Evolutionary conservation across 2,888 invertebrate species (phyloP), one percentile per base, ranked within the genome.

Genomic region (Sepiola atlantica): DNA sequence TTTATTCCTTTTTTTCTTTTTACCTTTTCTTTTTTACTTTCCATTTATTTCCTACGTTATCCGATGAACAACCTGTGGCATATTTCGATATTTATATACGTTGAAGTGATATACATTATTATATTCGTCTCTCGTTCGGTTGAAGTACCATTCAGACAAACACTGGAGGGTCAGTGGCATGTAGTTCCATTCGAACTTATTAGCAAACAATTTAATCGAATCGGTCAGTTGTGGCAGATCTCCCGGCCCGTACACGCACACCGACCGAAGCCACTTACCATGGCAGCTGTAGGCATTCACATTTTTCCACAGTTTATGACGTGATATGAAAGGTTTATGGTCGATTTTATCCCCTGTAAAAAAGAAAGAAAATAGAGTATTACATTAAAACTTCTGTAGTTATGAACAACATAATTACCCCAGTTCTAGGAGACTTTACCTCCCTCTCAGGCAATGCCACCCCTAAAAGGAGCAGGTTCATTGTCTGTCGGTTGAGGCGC

Each of bases 191-290:
- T 97, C 95, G 91, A 97, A 95, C 94, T 97, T 97, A 95, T 97
- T 97, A 91, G 95, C 96, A 93, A 97, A 96, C n/a, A 97, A 94
- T 32, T 97, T 96, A 20, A 95, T 95, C 20, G 95, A 93, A 16
- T 57, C 94, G 28, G 95, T 77, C 18, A 97, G 94, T 0, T 94
- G 45, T 14, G 95, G 95, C 35, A 97, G 94, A 94, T 97, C 97
- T n/a, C 95, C 96, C 1, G 96, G 95, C 0, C 96, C 96, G 94
- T 96, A 96, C 6, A 96, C 95, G 94, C 97, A 96, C 20, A 97
- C 95, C 94, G 95, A 95, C 24, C 95, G 94, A 8, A 96, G 95
- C 91, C 95, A 95, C 94, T 96, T 95, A 32, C 96, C 96, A 55
- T 91, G 95, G 90, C 95, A 96, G 57, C 95, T 90, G 35, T 94